phyloP scores from a whole-genome alignment of 1,140 invertebrate species.

The Drosophila burlai region DNA sequence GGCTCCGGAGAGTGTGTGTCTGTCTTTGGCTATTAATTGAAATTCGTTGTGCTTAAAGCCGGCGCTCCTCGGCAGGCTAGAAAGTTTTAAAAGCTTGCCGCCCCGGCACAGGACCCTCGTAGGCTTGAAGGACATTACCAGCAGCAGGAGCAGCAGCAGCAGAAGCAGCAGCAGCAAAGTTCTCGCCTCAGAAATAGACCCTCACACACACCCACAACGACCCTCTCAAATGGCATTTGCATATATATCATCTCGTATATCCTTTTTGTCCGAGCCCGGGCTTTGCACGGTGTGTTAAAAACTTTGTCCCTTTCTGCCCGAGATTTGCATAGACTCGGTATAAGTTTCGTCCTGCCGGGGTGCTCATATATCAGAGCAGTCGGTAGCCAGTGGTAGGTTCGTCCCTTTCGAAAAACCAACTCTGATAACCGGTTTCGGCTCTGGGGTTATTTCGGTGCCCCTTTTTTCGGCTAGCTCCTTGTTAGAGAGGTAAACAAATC shows the following conservation, averaged over 20 bases:
- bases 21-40: constrained; percentile 78
- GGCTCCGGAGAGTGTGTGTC: constrained; percentile 28
- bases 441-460: constrained; percentile 39
- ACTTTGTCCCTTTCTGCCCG: constrained; percentile 57
- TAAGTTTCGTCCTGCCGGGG: constrained; percentile 15
- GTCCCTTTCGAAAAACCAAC: constrained; percentile 32
- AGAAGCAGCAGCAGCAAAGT: constrained; percentile 51
- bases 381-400: constrained; percentile 12
- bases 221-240: constrained; percentile 60
- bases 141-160: constrained; percentile 60
- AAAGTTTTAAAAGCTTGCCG: constrained; percentile 72
- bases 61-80: constrained; percentile 19
- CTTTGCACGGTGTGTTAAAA: constrained; percentile 66
- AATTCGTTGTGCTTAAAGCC: constrained; percentile 78
- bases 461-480: constrained; percentile 28
- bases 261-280: constrained; percentile 59
- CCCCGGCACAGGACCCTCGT: constrained; percentile 27
- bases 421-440: constrained; percentile 64
- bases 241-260: constrained; percentile 76
- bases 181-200: constrained; percentile 49
- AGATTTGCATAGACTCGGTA: constrained; percentile 47
- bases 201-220: constrained; percentile 6
- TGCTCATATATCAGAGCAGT: constrained; percentile 48
- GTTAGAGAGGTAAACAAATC: constrained; percentile 56
- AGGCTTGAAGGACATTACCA: constrained; percentile 75